These are phyloP conservation scores for Mayetiola destructor DNA, from an alignment of 2,888 invertebrate genomes.

Conservation along the genomic window DNA sequence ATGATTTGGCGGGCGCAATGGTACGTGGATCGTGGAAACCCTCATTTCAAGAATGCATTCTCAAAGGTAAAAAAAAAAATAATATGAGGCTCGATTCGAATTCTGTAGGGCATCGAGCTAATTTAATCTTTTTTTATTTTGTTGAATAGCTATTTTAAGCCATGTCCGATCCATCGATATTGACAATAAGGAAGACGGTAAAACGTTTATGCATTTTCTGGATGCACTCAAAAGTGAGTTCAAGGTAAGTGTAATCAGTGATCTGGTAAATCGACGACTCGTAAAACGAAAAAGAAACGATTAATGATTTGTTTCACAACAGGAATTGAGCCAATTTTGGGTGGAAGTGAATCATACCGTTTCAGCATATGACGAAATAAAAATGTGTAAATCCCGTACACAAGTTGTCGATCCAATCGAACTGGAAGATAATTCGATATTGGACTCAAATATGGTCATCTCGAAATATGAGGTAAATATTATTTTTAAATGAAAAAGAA, in stretches of 20 bases:
- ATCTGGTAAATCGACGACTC: slow-evolving; percentile 32
- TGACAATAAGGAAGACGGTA: slow-evolving; percentile 36
- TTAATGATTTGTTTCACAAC: slow-evolving; percentile 16
- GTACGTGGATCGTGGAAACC: slow-evolving; percentile 47
- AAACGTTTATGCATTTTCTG: slow-evolving; percentile 40
- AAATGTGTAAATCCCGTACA: slow-evolving; percentile 52
- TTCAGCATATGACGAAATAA: slow-evolving; percentile 53
- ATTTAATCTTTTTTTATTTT: slow-evolving; percentile 15
- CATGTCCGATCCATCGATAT: slow-evolving; percentile 28
- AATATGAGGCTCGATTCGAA: no score
- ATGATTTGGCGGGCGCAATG: slow-evolving; percentile 37
- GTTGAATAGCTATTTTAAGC: slow-evolving; percentile 33
- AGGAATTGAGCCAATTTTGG: slow-evolving; percentile 31
- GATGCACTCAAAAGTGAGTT: slow-evolving; percentile 51
- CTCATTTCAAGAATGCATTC: slow-evolving; percentile 41
- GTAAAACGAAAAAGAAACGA: slow-evolving; percentile 37
- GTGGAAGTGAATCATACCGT: slow-evolving; percentile 33
- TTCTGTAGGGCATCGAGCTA: no score
- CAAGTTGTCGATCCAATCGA: slow-evolving; percentile 22
- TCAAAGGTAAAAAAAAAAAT: slow-evolving; percentile 36
- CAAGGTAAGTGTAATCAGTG: slow-evolving; percentile 31
- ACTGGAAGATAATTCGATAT: not conserved
- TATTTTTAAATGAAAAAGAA: slow-evolving; percentile 2
- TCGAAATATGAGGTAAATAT: slow-evolving; percentile 14
- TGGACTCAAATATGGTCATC: not conserved